These are phyloP conservation scores for Amblyjoppa fuscipennis DNA, from an alignment of 2,888 invertebrate species.

Conservation along the genomic window DNA sequence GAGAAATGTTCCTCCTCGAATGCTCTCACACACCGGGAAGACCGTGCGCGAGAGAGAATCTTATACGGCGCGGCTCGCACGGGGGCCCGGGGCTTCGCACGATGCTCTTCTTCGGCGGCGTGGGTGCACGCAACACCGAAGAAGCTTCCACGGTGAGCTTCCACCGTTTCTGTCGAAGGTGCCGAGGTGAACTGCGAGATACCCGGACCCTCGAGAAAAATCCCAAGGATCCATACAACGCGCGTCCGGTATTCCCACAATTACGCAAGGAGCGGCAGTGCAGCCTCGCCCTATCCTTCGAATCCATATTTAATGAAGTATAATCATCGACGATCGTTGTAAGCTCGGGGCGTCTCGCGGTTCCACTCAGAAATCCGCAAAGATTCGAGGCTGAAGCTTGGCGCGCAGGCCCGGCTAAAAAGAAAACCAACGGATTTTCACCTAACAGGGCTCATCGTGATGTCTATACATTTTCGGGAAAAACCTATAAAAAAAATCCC, in stretches of 20 bases:
- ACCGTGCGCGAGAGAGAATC: conserved; percentile 33
- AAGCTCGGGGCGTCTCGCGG: conserved; percentile 46
- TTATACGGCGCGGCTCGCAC: conserved; percentile 41
- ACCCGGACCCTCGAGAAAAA: conserved; percentile 54
- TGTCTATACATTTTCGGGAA: neutral
- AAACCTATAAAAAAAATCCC: neutral
- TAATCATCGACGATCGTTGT: conserved; percentile 76
- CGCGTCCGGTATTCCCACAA: conserved; percentile 80
- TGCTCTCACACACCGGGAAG: conserved; percentile 67
- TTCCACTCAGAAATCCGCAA: conserved; percentile 26
- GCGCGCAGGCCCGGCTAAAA: neutral
- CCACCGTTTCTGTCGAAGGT: conserved; percentile 12
- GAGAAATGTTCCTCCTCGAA: conserved; percentile 64
- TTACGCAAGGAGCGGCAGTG: conserved; percentile 76
- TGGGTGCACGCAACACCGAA: conserved; percentile 81
- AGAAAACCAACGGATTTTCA: neutral
- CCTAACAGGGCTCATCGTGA: neutral
- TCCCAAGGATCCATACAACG: conserved; percentile 73
- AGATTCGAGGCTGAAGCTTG: neutral
- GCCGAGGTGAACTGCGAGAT: conserved; percentile 31
- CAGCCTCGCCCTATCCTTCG: conserved; percentile 71
- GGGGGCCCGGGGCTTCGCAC: conserved; percentile 65
- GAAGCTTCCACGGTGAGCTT: conserved; percentile 40
- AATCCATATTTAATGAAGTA: conserved; percentile 82
- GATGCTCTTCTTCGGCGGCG: conserved; percentile 71